Base-by-base conservation (phyloP, 1,140 invertebrate genomes). In the Agrypnia vestita region DNA sequence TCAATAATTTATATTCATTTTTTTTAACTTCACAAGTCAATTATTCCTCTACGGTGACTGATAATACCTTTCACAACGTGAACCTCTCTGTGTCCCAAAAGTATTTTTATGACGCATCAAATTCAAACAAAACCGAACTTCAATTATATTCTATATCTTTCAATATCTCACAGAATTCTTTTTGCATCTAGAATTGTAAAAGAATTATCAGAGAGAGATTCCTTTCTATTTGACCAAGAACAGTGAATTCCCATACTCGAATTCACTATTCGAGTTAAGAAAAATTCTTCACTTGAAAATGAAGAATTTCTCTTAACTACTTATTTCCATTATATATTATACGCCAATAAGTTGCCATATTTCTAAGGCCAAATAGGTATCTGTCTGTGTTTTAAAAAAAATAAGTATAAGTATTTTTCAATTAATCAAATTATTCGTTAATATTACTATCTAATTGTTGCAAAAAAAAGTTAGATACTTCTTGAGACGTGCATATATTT, bases 251-350 rank as follows among this genome's bases (percentile, higher is more conserved):
- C 47, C 61, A 69, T 44, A 74, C 17, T 13, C 46, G n/a, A 69
- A 79, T 77, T 79, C n/a, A n/a, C n/a, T n/a, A n/a, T n/a, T n/a
- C n/a, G n/a, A n/a, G n/a, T n/a, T n/a, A n/a, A n/a, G n/a, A n/a
- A n/a, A n/a, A n/a, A n/a, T n/a, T n/a, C n/a, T n/a, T n/a, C n/a
- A n/a, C n/a, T n/a, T n/a, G n/a, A 72, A 72, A 82, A 82, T 79
- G 51, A 56, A 81, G 73, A 82, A 82, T 82, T 82, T 82, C 80
- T 79, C 77, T 64, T 77, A 12, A 64, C 77, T 56, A 76, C 80
- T 79, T 67, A 62, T 17, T 15, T 19, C 7, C 13, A 35, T n/a
- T n/a, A 35, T 35, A 35, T 3, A 35, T 35, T 35, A 35, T 35
- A 35, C 25, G 25, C 1, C 1, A 35, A 35, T 35, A 1, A 35